Evolutionary conservation across 2,113 vertebrate genomes (phyloP), one percentile per base, ranked within the genome.

Genomic region (Apistogramma diplotaenia): DNA sequence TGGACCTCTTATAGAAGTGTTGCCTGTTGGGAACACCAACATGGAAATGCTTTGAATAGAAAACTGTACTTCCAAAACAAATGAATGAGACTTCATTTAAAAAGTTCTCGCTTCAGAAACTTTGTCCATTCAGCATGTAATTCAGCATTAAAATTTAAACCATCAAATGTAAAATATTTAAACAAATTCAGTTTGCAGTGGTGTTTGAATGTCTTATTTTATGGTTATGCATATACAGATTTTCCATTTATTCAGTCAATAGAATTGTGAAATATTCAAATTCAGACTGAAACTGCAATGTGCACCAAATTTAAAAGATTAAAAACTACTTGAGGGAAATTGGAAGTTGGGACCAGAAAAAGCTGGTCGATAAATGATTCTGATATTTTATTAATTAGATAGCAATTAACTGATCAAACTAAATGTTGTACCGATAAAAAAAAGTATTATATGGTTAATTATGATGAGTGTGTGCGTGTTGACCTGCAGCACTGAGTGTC

Each of bases 401-500:
- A 46, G 19, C 10, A 5, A n/a, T 46, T 49, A 51, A 49, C 49
- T 12, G 19, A 70, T 29, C 25, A 70, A 70, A 0, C 43, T n/a
- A 70, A 70, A 5, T 0, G 40, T 6, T 49, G 5, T 13, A 70
- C 43, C 1, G 43, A 70, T 70, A n/a, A 70, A 46, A 70, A 19
- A 6, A 49, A 70, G n/a, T n/a, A n/a, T 12, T 49, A 23, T 49
- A 29, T 1, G 43, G 43, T 46, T 46, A 16, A 46, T 46, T 15
- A 46, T 46, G 2, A 43, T 43, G 8, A 49, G 21, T 18, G 27
- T 19, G 23, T 49, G 51, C 60, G 8, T 7, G 27, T 89, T 59
- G 12, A 99, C 98, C 97, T 99, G 98, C 51, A 99, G 95, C 62
- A 99, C 96, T 0, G 98, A 98, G 93, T 99, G 97, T 16, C 98